A percentile compares a stretch with the other conserved stretches of the same genome.
Evolutionary conservation across 2,113 vertebrate species (phyloP).

Genomic region (Connochaetes taurinus): DNA sequence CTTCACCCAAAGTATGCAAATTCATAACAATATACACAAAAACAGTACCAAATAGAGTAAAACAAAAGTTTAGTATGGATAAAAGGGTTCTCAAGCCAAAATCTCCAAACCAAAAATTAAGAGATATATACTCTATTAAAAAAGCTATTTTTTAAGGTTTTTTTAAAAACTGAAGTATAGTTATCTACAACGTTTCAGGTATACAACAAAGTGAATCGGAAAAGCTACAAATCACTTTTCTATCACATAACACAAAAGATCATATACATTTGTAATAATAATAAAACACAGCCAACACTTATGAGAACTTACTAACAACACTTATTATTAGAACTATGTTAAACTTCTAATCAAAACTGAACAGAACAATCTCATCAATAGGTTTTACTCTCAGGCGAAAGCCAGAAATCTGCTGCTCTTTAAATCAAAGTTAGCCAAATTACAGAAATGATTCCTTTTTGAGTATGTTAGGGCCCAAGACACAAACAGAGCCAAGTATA

Average conservation of each 20-base stretch:
- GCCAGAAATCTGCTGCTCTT: not conserved
- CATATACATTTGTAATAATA: not conserved
- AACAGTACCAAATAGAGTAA: not conserved
- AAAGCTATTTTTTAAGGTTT: not conserved
- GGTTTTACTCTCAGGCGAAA: not conserved
- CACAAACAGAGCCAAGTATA: not conserved
- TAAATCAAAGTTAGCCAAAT: not conserved
- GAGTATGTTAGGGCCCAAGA: not conserved
- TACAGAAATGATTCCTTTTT: not conserved
- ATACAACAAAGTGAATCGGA: not conserved
- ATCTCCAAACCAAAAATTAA: not conserved
- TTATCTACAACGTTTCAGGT: not conserved
- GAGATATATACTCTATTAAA: not conserved
- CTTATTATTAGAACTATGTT: not conserved
- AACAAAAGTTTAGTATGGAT: not conserved
- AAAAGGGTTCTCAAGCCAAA: not conserved
- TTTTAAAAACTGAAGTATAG: not conserved
- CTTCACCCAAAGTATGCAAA: slow-evolving; percentile 11
- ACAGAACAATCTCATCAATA: not conserved
- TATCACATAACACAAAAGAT: not conserved
- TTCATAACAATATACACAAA: not conserved
- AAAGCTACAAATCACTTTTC: not conserved
- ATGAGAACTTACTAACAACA: slow-evolving; percentile 19
- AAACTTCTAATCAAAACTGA: slow-evolving; percentile 11
- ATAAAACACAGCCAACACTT: not conserved